Evolutionary conservation across 2,797 vertebrate genomes (phyloP), one percentile per base, ranked within the genome.

Genomic region (Oreochromis mossambicus): DNA sequence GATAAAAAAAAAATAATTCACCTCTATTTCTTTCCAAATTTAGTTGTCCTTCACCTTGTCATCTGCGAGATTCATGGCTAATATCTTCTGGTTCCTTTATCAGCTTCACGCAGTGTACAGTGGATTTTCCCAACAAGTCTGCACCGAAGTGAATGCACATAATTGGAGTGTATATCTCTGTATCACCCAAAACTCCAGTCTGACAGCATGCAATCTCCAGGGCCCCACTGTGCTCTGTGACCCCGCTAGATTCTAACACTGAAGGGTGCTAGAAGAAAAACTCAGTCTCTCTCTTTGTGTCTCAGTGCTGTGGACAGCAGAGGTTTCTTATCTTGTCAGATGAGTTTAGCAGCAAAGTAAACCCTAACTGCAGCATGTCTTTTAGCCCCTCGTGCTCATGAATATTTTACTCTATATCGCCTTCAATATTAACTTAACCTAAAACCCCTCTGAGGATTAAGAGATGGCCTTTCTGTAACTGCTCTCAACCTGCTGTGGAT

Each of bases 281-380:
- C 66, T 51, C 77, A 24, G 7, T 63, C 17, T 36, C 32, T 61
- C 32, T 52, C 13, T 17, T 26, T 36, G 66, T 73, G 41, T 87
- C 80, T 32, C 63, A 66, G 61, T 61, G 66, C 78, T 6, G 77
- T 83, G 86, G 77, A 77, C 77, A 87, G 82, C 89, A 90, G 79
- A 87, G 80, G 50, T 90, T 92, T 87, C 83, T 81, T 78, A 79
- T 80, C 86, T 85, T 91, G 92, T 95, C 94, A 92, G 75, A 95
- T 94, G 89, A 81, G 84, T 93, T 95, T 91, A 94, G 86, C 82
- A 36, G 86, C 87, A 88, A 90, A 88, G 87, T 82, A 79, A 93
- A 90, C 66, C 82, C 81, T 63, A 84, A 89, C 76, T 86, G 87
- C 91, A 88, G 81, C 21, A 11, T 77, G 77, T 85, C 84, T 90